Percentiles rank a stretch among this genome's conserved stretches.
phyloP scores from a whole-genome alignment of 1,140 invertebrate genomes.

The Drosophila neocordata region DNA sequence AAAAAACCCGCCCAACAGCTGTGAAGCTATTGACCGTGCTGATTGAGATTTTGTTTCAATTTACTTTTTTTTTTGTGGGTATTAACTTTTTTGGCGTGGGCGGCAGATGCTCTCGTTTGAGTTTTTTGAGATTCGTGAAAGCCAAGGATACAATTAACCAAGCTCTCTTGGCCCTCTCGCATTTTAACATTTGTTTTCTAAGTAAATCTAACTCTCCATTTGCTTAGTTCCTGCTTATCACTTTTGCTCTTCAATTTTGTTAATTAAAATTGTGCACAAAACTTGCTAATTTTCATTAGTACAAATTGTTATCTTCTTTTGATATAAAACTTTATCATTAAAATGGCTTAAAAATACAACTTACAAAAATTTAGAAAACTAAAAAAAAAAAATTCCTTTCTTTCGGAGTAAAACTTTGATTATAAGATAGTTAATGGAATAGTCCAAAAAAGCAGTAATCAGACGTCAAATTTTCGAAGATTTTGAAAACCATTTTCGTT shows the following conservation, averaged over 20 bases:
- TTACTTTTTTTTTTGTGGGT: conserved; percentile 16
- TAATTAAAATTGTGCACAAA: conserved; percentile 3
- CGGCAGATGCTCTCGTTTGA: conserved; percentile 20
- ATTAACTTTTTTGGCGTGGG: conserved; percentile 33
- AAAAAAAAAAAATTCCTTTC: too few species aligned
- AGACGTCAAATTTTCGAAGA: too few species aligned
- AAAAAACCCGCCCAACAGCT: conserved; percentile 60
- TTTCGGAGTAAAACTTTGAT: too few species aligned
- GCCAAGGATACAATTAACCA: not conserved
- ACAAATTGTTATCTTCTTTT: not conserved
- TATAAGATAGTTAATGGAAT: too few species aligned
- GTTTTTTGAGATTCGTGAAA: conserved; percentile 1
- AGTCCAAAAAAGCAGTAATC: too few species aligned
- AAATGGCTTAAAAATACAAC: not conserved
- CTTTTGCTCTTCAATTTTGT: not conserved
- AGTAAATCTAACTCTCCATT: not conserved
- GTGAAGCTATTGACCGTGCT: conserved; percentile 78
- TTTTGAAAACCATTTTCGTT: too few species aligned
- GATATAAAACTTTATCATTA: not conserved
- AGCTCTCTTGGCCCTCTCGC: not conserved
- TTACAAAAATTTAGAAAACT: not conserved
- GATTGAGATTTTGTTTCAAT: conserved; percentile 35
- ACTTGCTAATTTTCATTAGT: not conserved
- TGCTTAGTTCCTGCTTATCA: conserved; percentile 1
- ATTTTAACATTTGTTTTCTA: not conserved